Base-by-base conservation (phyloP, 2,113 vertebrate species). In the Anhinga anhinga region DNA sequence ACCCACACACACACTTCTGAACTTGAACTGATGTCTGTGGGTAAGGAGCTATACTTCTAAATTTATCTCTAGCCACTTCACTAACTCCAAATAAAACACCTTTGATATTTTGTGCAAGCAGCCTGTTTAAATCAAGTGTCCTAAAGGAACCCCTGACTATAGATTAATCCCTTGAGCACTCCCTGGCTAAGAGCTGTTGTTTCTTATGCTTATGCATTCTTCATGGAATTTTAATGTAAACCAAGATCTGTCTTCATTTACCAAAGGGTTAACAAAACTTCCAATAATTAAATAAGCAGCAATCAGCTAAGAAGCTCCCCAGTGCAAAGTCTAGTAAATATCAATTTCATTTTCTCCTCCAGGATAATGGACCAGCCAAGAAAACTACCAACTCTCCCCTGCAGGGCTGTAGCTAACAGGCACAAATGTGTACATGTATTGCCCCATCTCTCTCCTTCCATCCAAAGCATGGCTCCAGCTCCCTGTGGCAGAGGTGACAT, bases 201-300 rank as follows among this genome's bases (percentile, higher is more conserved):
- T 62, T 87, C 80, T 87, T 69, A 81, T 40, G 30, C n/a, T 94
- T 84, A 49, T 29, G 26, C 26, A 76, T 90, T 88, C 59, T 82
- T 90, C 83, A 61, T 30, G 30, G 77, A 61, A 77, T 70, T 80
- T 66, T 77, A 70, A 80, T 20, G 22, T 53, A 91, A 81, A 84
- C 81, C 26, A 88, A 70, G 42, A 42, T 56, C 53, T 56, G 38
- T 56, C 88, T 95, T 95, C 38, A 36, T 61, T 88, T 84, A 91
- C 29, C 53, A 90, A 95, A 80, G 94, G 74, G 90, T 96, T 97
- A 97, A 97, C 42, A 84, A 94, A 95, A 88, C 56, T 22, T 65
- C 71, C 81, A 79, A 77, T 93, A 91, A 92, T 93, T 94, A 91
- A 95, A 91, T 94, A 92, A 92, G 80, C 82, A 78, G 56, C 65